Base-by-base conservation (phyloP, 2,888 invertebrate genomes). In the Odiellus spinosus region DNA sequence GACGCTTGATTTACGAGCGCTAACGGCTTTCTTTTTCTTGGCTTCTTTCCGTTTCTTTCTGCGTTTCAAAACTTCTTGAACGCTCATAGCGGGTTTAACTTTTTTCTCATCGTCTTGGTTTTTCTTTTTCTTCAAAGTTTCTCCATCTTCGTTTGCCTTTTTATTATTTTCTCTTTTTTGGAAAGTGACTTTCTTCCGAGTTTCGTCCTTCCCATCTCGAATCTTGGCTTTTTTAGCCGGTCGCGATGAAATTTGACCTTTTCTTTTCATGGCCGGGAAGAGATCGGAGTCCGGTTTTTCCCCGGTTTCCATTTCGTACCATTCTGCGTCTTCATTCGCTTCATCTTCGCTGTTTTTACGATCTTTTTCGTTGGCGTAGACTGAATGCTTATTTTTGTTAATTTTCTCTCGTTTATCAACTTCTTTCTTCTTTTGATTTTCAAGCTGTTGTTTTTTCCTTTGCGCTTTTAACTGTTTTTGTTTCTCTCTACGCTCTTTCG, bases 281-380 rank as follows among this genome's bases (percentile, higher is more conserved):
- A 49, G 35, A 62, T 63, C 86, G 72, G 77, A 74, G 54, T 88
- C 88, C 0, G 88, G 90, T 60, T 83, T 84, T 57, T 79, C 78
- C 32, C 90, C 90, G 18, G 90, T 84, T 71, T 87, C 90, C 56
- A 83, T 72, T 54, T 78, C 72, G 64, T 82, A 90, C 69, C 88
- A 88, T 53, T 80, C 77, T 0, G 75, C 77, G 67, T 88, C 86
- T 60, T 83, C 78, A 46, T 65, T 64, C 18, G 82, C 66, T 17
- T 64, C 64, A 45, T 52, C 55, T 26, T 26, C 26, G 8, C 26
- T 26, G 26, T 26, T 26, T 4, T 8, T 4, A 6, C 8, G 5
- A 53, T 68, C 71, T 18, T 44, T 50, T 26, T 46, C 26, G 8
- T 26, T 26, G 26, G 26, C 26, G 26, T 26, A 19, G 4, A 19